phyloP scores from a whole-genome alignment of 2,888 invertebrate genomes.

The Branchellion lobata region DNA sequence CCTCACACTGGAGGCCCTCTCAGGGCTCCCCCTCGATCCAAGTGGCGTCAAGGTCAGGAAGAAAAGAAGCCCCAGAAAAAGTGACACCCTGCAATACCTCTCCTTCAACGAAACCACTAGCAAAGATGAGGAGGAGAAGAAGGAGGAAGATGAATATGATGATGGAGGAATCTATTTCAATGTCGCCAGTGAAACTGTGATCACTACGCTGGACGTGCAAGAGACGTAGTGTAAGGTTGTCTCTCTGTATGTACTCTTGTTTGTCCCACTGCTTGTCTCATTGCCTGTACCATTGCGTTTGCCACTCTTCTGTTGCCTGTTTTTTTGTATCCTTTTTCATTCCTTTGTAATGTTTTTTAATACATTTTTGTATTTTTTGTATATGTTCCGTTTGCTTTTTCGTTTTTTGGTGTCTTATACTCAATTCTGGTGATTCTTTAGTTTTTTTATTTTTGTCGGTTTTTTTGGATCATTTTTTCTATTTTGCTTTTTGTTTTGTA shows the following conservation, averaged over 20 bases:
- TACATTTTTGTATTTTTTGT: too few species aligned
- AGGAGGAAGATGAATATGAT: background rate
- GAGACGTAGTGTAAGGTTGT: background rate
- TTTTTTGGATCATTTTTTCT: background rate
- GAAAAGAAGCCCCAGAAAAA: too few species aligned
- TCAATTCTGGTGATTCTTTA: too few species aligned
- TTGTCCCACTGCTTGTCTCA: too few species aligned
- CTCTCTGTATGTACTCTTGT: too few species aligned
- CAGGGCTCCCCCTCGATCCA: background rate
- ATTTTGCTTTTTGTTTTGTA: background rate
- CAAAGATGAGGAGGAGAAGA: background rate
- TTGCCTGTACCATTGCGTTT: too few species aligned
- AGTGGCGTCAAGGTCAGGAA: background rate
- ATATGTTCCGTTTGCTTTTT: background rate
- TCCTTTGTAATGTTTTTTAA: too few species aligned
- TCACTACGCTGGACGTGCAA: background rate
- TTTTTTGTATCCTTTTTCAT: too few species aligned
- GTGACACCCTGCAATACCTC: too few species aligned
- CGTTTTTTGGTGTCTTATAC: background rate
- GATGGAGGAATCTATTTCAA: conserved; percentile 2
- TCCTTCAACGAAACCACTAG: too few species aligned
- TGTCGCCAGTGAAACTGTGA: background rate
- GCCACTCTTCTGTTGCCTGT: too few species aligned
- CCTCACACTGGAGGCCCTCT: background rate
- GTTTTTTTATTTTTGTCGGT: too few species aligned